phyloP scores from a whole-genome alignment of 2,797 vertebrate species.

The Liasis olivaceus region DNA sequence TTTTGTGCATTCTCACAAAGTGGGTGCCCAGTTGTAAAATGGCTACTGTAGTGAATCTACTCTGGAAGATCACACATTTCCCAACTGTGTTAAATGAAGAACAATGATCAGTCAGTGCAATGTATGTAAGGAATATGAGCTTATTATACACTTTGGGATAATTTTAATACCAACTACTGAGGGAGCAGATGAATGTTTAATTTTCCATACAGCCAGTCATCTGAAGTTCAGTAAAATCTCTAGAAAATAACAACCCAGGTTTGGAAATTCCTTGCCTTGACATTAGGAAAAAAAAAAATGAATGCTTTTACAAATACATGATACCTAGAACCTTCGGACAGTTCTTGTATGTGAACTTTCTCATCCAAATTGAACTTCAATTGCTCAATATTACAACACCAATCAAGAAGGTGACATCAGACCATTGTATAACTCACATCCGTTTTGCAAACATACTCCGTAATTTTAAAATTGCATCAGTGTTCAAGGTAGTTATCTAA shows the following conservation, averaged over 20 bases:
- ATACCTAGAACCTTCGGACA: constrained; percentile 75
- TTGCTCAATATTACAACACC: constrained; percentile 73
- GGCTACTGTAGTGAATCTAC: background rate
- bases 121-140: background rate
- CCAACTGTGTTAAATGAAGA: background rate
- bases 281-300: constrained; percentile 67
- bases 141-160: background rate
- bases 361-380: constrained; percentile 66
- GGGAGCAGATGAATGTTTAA: constrained; percentile 37
- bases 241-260: constrained; percentile 65
- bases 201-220: constrained; percentile 52
- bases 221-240: constrained; percentile 66
- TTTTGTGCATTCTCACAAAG: background rate
- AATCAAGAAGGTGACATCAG: constrained; percentile 68
- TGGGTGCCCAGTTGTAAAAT: background rate
- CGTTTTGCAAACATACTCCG: constrained; percentile 59
- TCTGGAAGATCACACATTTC: background rate
- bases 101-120: background rate
- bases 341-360: constrained; percentile 64
- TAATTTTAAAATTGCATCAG: constrained; percentile 43
- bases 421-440: constrained; percentile 71
- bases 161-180: background rate
- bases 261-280: constrained; percentile 60
- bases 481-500: constrained; percentile 56
- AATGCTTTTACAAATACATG: constrained; percentile 73